Percentiles rank a stretch among this genome's conserved stretches.
Conservation (phyloP, 2,888 invertebrate species). For the Cosmia trapezina region DNA sequence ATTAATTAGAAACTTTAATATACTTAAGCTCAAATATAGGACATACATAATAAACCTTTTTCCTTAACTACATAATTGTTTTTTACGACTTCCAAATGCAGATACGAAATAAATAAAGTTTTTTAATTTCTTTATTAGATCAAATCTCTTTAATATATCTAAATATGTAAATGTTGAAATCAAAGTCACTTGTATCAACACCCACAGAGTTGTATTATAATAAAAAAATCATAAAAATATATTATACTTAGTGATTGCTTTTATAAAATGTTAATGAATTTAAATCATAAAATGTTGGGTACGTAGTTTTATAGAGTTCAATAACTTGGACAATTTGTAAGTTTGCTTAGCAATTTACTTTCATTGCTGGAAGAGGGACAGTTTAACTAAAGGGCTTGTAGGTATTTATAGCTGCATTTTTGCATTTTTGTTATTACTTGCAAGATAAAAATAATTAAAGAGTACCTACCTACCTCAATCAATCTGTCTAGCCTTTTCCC, state of each 20-base stretch:
- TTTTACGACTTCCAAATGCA: conserved; percentile 10
- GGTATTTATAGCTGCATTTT: not conserved
- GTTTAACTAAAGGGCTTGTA: not conserved
- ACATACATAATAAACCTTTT: conserved; percentile 3
- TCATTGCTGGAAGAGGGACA: conserved; percentile 8
- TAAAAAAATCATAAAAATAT: conserved; percentile 42
- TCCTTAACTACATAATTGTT: conserved; percentile 22
- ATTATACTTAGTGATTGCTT: conserved; percentile 24
- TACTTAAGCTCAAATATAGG: conserved; percentile 1
- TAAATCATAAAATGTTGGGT: conserved; percentile 24
- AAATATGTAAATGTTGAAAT: conserved; percentile 54
- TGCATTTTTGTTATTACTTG: not conserved
- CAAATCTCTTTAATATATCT: conserved; percentile 20
- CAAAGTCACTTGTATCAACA: conserved; percentile 44
- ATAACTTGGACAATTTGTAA: conserved; percentile 36
- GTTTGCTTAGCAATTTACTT: conserved; percentile 51
- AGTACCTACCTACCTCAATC: not conserved
- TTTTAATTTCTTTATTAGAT: conserved; percentile 22
- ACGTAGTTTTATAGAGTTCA: conserved; percentile 28
- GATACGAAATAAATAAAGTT: not conserved
- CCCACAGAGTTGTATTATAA: conserved; percentile 47
- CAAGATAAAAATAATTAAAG: not conserved
- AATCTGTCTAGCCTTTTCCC: too few relatives aligned
- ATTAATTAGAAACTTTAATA: not conserved
- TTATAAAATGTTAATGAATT: conserved; percentile 58